Percentiles rank a stretch among this genome's conserved stretches.
Conservation (phyloP, 2,797 vertebrate species). For the Odontamblyopus rebecca region DNA sequence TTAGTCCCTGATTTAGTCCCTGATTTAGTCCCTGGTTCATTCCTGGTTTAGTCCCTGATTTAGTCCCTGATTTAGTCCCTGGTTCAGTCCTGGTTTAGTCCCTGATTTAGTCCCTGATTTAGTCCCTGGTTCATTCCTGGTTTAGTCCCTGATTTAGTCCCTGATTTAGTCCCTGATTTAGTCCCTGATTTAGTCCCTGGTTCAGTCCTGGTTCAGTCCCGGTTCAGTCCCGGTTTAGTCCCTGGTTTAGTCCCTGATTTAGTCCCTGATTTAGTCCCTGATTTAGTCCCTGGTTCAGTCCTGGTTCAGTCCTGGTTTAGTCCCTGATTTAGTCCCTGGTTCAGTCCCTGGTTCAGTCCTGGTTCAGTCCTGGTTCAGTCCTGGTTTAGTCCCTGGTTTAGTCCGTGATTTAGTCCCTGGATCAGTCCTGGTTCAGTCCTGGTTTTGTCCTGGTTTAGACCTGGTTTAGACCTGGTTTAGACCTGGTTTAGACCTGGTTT, state of each 20-base stretch:
- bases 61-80: not conserved
- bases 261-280: not conserved
- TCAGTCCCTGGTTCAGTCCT: not conserved
- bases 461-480: not conserved
- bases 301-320: not conserved
- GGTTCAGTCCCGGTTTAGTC: constrained; percentile 5
- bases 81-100: not conserved
- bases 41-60: not conserved
- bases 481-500: not conserved
- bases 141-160: not conserved
- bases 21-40: not conserved
- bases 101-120: not conserved
- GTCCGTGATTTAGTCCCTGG: not conserved
- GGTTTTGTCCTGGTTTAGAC: not conserved
- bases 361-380: not conserved
- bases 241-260: constrained; percentile 11
- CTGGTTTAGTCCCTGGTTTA: not conserved
- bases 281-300: not conserved
- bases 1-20: constrained; percentile 7
- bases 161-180: not conserved
- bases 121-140: not conserved
- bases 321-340: not conserved
- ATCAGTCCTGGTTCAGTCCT: not conserved
- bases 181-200: constrained; percentile 10
- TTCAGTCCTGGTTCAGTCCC: not conserved